A percentile compares a stretch with the other conserved stretches of the same genome.
Conservation (phyloP, 2,888 invertebrate genomes). For the Scaeva pyrastri region DNA sequence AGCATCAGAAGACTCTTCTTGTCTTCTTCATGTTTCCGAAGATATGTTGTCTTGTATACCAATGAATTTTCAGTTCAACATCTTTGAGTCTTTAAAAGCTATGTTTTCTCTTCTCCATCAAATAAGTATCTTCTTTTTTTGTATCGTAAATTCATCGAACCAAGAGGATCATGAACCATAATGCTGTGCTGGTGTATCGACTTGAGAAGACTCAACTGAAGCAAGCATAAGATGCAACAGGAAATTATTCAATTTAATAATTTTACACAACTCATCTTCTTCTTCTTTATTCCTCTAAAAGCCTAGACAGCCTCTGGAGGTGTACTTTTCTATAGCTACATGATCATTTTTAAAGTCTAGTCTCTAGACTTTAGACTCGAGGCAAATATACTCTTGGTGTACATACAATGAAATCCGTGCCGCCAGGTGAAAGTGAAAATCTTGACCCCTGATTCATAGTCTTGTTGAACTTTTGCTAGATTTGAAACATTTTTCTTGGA, state of each 20-base stretch:
- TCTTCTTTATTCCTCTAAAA: background rate
- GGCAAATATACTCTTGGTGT: background rate
- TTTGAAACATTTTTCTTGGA: conserved; percentile 27
- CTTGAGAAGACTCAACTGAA: background rate
- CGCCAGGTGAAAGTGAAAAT: conserved; percentile 66
- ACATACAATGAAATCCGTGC: background rate
- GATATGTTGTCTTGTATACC: background rate
- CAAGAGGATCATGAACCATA: conserved; percentile 21
- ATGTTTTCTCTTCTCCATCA: conserved; percentile 54
- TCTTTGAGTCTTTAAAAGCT: conserved; percentile 2
- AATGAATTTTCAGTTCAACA: background rate
- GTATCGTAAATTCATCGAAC: conserved; percentile 61
- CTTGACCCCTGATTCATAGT: conserved; percentile 63
- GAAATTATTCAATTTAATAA: conserved; percentile 72
- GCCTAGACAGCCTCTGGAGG: background rate
- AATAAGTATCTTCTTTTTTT: conserved; percentile 32
- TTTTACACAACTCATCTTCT: conserved; percentile 62
- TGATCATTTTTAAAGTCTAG: conserved; percentile 32
- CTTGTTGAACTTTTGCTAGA: conserved; percentile 54
- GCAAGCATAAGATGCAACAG: conserved; percentile 53
- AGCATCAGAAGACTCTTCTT: background rate
- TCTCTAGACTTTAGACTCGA: background rate
- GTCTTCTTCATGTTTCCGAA: background rate
- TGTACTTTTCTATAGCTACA: background rate
- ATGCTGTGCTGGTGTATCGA: background rate